Evolutionary conservation across 2,113 vertebrate genomes (phyloP).

Genomic region (Origma solitaria): DNA sequence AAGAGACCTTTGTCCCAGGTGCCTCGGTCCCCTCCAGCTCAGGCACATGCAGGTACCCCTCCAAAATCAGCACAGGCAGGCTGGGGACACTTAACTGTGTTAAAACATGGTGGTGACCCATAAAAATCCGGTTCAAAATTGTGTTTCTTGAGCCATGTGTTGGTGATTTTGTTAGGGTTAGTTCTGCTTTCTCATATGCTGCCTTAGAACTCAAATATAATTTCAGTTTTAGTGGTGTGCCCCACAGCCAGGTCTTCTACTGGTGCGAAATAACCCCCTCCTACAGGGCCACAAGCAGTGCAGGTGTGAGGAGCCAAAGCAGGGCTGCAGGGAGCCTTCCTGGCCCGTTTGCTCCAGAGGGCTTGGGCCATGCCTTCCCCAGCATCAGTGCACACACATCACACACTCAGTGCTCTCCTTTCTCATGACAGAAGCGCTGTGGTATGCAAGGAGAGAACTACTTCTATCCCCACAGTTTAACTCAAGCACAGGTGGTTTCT

Average conservation of each 20-base stretch:
- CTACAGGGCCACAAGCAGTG: background rate
- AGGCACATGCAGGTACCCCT: accelerated
- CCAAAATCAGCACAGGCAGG: background rate
- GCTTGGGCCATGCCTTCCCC: accelerated
- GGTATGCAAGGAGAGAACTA: background rate
- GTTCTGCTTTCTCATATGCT: background rate
- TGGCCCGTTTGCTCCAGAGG: background rate
- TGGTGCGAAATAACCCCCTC: background rate
- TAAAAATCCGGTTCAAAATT: background rate
- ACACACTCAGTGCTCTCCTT: background rate
- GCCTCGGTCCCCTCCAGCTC: background rate
- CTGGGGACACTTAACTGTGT: background rate
- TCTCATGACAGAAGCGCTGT: background rate
- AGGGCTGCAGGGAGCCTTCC: background rate
- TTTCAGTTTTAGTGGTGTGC: background rate
- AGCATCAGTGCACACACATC: accelerated
- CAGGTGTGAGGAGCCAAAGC: background rate
- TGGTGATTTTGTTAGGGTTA: background rate
- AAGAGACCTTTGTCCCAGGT: background rate
- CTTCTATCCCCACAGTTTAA: background rate
- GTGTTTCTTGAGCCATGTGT: background rate
- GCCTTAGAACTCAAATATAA: background rate
- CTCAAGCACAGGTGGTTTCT: background rate
- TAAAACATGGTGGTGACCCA: background rate
- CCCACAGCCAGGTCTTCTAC: background rate